Conservation (phyloP, 53 echinoderm and acorn worm species). For the Henricia sp. region DNA sequence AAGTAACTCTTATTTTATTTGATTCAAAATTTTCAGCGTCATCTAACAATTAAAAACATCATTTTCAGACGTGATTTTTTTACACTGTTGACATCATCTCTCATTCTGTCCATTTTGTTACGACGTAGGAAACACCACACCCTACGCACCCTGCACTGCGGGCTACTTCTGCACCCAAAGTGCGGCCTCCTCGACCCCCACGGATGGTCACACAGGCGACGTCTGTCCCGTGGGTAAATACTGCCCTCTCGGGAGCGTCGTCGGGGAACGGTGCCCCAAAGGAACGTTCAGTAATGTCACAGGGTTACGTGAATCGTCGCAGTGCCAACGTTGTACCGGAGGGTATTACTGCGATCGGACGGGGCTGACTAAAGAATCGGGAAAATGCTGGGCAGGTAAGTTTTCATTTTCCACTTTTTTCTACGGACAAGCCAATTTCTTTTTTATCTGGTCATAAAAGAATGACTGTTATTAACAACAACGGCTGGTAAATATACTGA, state of each 20-base stretch:
- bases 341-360: conserved; percentile 88
- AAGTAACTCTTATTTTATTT: no score
- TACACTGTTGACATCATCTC: no score
- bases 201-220: conserved; percentile 79
- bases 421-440: no score
- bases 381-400: conserved; percentile 87
- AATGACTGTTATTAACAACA: background rate
- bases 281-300: conserved; percentile 88
- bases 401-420: no score
- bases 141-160: conserved; percentile 80
- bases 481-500: no score
- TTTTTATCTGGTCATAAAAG: no score
- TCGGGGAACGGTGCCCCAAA: conserved; percentile 84
- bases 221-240: conserved; percentile 88
- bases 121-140: conserved; percentile 72
- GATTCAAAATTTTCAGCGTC: no score
- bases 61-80: no score
- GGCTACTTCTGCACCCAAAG: conserved; percentile 85
- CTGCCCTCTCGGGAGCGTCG: conserved; percentile 84
- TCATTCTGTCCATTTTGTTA: background rate
- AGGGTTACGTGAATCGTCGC: conserved; percentile 63
- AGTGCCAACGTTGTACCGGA: conserved; percentile 93
- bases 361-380: conserved; percentile 79
- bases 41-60: no score
- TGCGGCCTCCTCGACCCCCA: conserved; percentile 73